Base-by-base conservation (phyloP, 2,113 vertebrate species). In the Phainopepla nitens region DNA sequence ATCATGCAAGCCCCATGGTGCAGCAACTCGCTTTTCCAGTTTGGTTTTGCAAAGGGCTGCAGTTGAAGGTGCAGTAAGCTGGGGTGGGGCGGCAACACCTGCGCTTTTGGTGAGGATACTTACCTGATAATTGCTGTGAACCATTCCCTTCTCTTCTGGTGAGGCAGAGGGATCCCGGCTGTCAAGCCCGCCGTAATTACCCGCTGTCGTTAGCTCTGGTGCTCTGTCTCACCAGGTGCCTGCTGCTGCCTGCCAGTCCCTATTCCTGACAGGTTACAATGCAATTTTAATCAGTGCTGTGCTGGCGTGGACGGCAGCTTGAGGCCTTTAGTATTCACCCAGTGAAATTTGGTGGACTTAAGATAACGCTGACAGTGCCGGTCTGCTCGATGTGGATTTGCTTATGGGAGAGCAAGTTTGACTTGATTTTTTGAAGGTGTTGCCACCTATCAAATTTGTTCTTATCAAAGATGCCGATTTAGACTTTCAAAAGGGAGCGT, bases 1-100 rank as follows among this genome's bases (percentile, higher is more conserved):
- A 94, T 96, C 92, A 70, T 87, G 92, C 90, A 58, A 89, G 82
- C 75, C 86, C 83, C 24, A 33, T 53, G 90, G 76, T 81, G 88
- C 13, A 53, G 93, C 89, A 96, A 97, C 94, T 96, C 2, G 92
- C 90, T 96, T 96, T 96, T 96, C 93, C 96, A 95, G 96, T 96
- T 90, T 21, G 17, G 79, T 47, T 92, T 83, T 93, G 85, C 89
- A 89, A 69, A 71, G 87, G 68, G 61, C 90, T 87, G 88, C 76
- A 51, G 61, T 72, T 68, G 87, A 50, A 87, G 94, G 88, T 71
- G 90, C 79, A 83, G 88, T 78, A 80, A 93, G 92, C 57, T 56
- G 86, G 94, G 94, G 96, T 84, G 96, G 90, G 96, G 94, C 90
- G 44, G 92, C 61, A 93, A 71, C 96, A 97, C 96, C 96, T 95